Percentiles rank a stretch among this genome's conserved stretches.
phyloP scores from a whole-genome alignment of 2,888 invertebrate species.

The Dynastes grantii region DNA sequence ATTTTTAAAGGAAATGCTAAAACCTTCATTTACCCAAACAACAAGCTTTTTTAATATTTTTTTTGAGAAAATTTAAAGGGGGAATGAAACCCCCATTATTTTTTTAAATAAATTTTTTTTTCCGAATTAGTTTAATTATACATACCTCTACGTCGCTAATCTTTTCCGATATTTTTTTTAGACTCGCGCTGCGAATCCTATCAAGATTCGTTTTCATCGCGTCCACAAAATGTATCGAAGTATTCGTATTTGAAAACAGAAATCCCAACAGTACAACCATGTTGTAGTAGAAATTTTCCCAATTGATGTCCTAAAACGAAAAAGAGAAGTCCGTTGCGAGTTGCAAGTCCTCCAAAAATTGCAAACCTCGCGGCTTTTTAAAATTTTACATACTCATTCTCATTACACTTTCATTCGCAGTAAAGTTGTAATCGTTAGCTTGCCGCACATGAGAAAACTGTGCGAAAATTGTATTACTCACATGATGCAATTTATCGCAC shows the following conservation, averaged over 20 bases:
- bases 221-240: conserved; percentile 48
- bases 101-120: too few relatives aligned
- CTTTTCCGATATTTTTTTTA: not conserved
- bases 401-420: not conserved
- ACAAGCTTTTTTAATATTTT: too few relatives aligned
- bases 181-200: not conserved
- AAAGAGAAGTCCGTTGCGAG: too few relatives aligned
- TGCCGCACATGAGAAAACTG: not conserved
- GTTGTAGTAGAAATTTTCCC: conserved; percentile 48
- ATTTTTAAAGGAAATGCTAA: too few relatives aligned
- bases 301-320: conserved; percentile 51
- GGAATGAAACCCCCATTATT: too few relatives aligned
- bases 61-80: too few relatives aligned
- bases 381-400: too few relatives aligned
- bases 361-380: conserved; percentile 22
- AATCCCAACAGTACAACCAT: conserved; percentile 46
- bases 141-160: not conserved
- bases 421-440: not conserved
- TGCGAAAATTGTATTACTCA: not conserved
- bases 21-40: too few relatives aligned
- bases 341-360: too few relatives aligned
- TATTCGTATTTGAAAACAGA: conserved; percentile 47
- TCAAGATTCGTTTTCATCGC: conserved; percentile 12
- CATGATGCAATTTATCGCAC: not conserved
- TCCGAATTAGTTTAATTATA: not conserved